Conservation (phyloP, 2,113 vertebrate genomes). For the Mungos mungo region DNA sequence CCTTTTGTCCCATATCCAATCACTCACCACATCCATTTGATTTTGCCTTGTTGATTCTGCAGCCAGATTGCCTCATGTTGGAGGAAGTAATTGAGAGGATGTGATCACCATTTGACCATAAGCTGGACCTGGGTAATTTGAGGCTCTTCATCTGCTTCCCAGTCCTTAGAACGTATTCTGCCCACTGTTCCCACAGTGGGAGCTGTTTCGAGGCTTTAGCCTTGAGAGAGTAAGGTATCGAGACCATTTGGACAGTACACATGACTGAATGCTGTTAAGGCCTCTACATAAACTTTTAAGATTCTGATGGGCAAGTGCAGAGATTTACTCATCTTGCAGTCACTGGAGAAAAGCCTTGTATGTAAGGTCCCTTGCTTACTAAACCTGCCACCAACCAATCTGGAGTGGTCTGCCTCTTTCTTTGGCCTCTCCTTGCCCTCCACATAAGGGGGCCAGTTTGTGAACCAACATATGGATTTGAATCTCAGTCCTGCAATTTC, state of each 20-base stretch:
- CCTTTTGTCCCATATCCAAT: background rate
- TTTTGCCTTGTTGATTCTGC: background rate
- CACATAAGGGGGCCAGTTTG: background rate
- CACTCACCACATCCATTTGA: background rate
- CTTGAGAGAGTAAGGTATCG: background rate
- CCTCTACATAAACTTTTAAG: background rate
- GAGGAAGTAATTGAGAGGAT: background rate
- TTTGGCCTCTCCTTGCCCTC: background rate
- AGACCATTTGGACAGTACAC: background rate
- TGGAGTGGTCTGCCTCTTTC: background rate
- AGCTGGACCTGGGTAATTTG: background rate
- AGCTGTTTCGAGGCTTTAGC: background rate
- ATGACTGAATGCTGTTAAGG: background rate
- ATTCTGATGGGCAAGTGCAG: background rate
- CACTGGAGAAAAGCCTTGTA: background rate
- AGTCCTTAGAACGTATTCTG: background rate
- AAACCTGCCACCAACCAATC: background rate
- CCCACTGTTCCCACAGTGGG: background rate
- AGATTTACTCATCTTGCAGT: background rate
- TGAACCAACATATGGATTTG: background rate
- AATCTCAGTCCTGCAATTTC: background rate
- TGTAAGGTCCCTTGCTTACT: background rate
- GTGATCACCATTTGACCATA: background rate
- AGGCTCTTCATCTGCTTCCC: background rate
- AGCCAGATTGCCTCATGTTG: background rate